A percentile compares a stretch with the other conserved stretches of the same genome.
Conservation (phyloP, 1,140 invertebrate species). For the Ips nitidus region DNA sequence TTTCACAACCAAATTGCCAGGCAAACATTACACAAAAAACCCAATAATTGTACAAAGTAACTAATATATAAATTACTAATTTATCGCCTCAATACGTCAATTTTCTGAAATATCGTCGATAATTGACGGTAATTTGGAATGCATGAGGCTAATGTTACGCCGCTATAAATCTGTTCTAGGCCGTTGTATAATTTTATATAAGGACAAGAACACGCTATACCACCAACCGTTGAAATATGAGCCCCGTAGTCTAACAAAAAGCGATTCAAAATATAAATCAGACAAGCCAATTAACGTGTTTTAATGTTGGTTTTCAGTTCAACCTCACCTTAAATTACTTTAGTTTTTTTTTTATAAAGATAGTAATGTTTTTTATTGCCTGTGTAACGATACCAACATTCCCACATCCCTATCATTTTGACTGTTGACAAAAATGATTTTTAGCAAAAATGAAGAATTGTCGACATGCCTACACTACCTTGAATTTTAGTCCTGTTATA, state of each 20-base stretch:
- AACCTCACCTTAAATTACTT: no score
- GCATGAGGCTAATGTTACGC: constrained; percentile 6
- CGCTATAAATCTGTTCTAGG: constrained; percentile 15
- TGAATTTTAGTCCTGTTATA: no score
- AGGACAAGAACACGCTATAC: constrained; percentile 9
- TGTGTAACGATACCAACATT: no score
- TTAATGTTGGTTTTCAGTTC: no score
- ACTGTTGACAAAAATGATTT: no score
- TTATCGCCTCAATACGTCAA: background rate
- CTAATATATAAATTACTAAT: background rate
- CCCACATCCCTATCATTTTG: no score
- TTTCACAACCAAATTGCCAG: no score
- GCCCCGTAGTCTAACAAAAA: background rate
- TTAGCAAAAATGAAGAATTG: no score
- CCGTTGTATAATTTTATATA: constrained; percentile 9
- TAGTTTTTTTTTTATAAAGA: no score
- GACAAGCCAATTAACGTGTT: background rate
- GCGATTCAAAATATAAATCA: background rate
- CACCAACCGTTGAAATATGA: constrained; percentile 1
- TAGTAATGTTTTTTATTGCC: no score
- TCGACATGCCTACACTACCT: no score
- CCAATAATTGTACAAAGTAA: background rate
- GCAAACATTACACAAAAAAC: no score
- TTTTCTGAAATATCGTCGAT: constrained; percentile 15
- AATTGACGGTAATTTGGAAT: constrained; percentile 15